A percentile compares a stretch with the other conserved stretches of the same genome.
Evolutionary conservation across 2,797 vertebrate species (phyloP).

Genomic region (Alexandromys oeconomus): DNA sequence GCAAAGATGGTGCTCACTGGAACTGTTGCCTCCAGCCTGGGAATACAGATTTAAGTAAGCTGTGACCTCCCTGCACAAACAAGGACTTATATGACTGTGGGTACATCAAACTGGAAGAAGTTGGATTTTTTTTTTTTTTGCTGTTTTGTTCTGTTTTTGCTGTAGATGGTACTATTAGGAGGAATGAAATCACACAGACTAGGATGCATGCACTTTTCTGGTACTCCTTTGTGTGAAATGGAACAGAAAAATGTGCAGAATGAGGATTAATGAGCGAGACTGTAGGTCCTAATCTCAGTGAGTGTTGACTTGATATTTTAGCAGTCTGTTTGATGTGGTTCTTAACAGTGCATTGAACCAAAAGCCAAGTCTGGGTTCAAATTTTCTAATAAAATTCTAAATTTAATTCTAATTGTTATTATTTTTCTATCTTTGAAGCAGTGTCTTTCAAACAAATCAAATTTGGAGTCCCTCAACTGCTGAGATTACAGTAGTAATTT

Average conservation of each 20-base stretch:
- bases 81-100: neutral
- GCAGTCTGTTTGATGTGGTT: slow-evolving; percentile 12
- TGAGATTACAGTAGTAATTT: slow-evolving; percentile 59
- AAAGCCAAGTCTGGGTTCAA: slow-evolving; percentile 7
- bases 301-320: neutral
- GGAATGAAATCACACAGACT: neutral
- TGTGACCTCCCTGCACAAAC: neutral
- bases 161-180: slow-evolving; percentile 2
- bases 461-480: neutral
- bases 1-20: neutral
- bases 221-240: neutral
- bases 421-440: slow-evolving; percentile 27
- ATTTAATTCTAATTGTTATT: slow-evolving; percentile 34
- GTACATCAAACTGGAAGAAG: neutral
- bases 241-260: neutral
- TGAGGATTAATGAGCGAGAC: slow-evolving; percentile 3
- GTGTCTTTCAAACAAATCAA: slow-evolving; percentile 30
- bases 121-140: neutral
- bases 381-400: slow-evolving; percentile 32
- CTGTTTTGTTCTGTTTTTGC: neutral
- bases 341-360: neutral
- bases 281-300: neutral
- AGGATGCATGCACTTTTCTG: slow-evolving; percentile 4
- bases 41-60: neutral
- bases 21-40: neutral